Evolutionary conservation across 92 coral and sea anemone genomes (phyloP).

Genomic region (Porites rus): DNA sequence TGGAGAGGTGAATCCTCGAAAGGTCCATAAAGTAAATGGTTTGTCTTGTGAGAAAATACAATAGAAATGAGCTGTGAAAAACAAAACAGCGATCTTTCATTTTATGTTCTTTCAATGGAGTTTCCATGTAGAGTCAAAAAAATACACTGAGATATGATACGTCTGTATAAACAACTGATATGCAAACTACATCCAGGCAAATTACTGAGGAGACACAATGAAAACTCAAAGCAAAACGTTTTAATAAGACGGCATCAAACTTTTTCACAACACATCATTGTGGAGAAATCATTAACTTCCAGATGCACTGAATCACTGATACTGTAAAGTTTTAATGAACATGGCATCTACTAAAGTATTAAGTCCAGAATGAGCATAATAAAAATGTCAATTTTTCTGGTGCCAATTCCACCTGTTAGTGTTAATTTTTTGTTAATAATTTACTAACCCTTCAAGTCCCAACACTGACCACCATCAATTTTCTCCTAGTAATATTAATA

Average conservation of each 20-base stretch:
- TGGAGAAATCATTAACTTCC: too few species aligned
- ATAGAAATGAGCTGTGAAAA: background rate
- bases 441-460: background rate
- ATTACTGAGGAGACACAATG: too few species aligned
- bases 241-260: too few species aligned
- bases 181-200: background rate
- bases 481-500: too few species aligned
- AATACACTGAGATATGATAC: background rate
- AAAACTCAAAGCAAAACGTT: too few species aligned
- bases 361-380: background rate
- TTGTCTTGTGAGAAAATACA: constrained; percentile 5
- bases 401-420: constrained; percentile 5
- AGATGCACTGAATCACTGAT: background rate
- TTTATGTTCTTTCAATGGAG: background rate
- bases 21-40: constrained; percentile 7
- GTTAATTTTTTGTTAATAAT: background rate
- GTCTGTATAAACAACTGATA: background rate
- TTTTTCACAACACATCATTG: too few species aligned
- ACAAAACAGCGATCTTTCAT: background rate
- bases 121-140: background rate
- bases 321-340: background rate
- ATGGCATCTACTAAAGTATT: background rate
- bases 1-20: constrained; percentile 8
- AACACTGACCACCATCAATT: too few species aligned
- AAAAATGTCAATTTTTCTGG: constrained; percentile 11